These are phyloP conservation scores for Drosophila vallismaia DNA, from an alignment of 2,888 invertebrate species.

Conservation along the genomic window DNA sequence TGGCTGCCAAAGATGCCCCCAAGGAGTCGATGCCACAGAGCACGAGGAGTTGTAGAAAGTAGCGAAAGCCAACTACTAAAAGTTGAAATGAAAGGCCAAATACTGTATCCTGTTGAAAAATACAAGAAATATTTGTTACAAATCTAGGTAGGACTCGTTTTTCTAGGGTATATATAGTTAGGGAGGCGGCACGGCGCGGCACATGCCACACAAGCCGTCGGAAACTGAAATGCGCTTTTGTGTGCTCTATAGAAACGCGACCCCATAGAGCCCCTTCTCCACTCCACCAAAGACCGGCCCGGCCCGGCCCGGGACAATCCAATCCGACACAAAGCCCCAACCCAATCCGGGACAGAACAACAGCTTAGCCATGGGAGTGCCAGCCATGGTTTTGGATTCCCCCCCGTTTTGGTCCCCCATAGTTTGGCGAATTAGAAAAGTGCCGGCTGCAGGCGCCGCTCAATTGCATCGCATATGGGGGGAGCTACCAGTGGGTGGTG, in stretches of 20 bases:
- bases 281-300: not conserved
- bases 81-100: not conserved
- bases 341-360: conserved; percentile 29
- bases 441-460: conserved; percentile 71
- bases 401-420: conserved; percentile 20
- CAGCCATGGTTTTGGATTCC: conserved; percentile 36
- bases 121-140: not conserved
- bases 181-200: not conserved
- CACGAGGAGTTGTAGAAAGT: conserved; percentile 35
- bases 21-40: conserved; percentile 41
- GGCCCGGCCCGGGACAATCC: conserved; percentile 10
- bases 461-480: conserved; percentile 52
- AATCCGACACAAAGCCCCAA: conserved; percentile 31
- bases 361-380: conserved; percentile 24
- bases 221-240: conserved; percentile 62
- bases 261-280: not conserved
- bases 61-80: conserved; percentile 30
- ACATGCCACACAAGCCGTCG: conserved; percentile 36
- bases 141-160: not conserved
- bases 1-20: conserved; percentile 52
- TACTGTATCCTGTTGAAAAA: conserved; percentile 12
- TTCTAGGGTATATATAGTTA: not conserved
- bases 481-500: not conserved
- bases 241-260: conserved; percentile 29
- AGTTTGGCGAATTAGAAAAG: conserved; percentile 69